These are phyloP conservation scores for Drosophila buzzatii DNA, from an alignment of 2,888 invertebrate species.

Conservation along the genomic window DNA sequence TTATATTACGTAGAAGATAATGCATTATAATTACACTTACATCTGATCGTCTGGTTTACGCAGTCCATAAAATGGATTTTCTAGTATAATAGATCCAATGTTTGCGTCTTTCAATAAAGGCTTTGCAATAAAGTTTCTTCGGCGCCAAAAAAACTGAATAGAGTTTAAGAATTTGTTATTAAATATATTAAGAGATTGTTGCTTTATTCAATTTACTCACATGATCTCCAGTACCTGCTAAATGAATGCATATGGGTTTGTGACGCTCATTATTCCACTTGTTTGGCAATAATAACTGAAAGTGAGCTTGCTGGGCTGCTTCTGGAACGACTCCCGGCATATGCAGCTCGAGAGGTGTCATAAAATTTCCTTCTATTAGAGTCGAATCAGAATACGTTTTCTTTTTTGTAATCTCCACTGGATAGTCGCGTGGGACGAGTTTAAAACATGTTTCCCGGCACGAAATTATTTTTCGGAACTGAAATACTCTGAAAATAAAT, in stretches of 20 bases:
- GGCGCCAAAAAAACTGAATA: slow-evolving; percentile 94
- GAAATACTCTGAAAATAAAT: slow-evolving; percentile 91
- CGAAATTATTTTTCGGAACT: slow-evolving; percentile 94
- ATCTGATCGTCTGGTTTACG: slow-evolving; percentile 95
- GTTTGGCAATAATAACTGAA: slow-evolving; percentile 92
- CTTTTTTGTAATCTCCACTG: slow-evolving; percentile 94
- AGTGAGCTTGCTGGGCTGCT: slow-evolving; percentile 93
- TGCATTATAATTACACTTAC: slow-evolving; percentile 85
- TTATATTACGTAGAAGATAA: background rate
- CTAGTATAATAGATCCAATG: slow-evolving; percentile 96
- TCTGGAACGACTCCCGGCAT: slow-evolving; percentile 95
- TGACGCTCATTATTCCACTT: slow-evolving; percentile 90
- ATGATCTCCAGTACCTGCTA: slow-evolving; percentile 99
- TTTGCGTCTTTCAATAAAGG: slow-evolving; percentile 95
- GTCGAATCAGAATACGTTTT: slow-evolving; percentile 90
- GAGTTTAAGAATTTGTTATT: background rate
- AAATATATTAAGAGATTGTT: background rate
- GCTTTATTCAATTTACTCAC: slow-evolving; percentile 52
- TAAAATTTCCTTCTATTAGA: slow-evolving; percentile 94
- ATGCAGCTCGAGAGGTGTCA: slow-evolving; percentile 92
- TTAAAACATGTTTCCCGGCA: slow-evolving; percentile 93
- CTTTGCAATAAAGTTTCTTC: slow-evolving; percentile 95
- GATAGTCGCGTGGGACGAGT: slow-evolving; percentile 93
- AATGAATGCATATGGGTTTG: slow-evolving; percentile 95
- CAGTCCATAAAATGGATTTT: slow-evolving; percentile 98